These are phyloP conservation scores for Mustela nigripes DNA, from an alignment of 2,113 vertebrate species.

Conservation along the genomic window DNA sequence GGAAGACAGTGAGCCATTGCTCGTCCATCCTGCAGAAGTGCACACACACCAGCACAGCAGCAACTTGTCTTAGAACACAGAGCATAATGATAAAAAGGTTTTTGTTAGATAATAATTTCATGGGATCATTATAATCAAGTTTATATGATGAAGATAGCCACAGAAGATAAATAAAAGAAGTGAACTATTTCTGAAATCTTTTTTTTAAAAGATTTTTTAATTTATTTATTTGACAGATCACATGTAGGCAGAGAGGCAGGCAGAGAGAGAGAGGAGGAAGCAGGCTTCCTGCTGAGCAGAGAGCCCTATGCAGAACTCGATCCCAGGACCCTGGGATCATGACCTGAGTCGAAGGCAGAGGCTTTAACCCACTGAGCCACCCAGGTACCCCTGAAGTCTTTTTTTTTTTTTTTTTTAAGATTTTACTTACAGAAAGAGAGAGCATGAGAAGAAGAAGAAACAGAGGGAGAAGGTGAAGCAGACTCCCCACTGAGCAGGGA, in stretches of 20 bases:
- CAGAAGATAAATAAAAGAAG: constrained; percentile 5
- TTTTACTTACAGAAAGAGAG: not conserved
- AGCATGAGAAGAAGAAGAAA: not conserved
- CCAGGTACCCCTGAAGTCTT: not conserved
- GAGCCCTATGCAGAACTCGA: too few species aligned
- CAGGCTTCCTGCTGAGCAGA: too few species aligned
- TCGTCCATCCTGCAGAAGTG: accelerated
- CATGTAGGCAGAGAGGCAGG: too few species aligned
- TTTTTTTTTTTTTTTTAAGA: not conserved
- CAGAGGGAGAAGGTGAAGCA: not conserved
- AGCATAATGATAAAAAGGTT: not conserved
- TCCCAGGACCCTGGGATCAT: too few species aligned
- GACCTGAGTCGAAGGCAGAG: too few species aligned
- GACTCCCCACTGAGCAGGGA: not conserved
- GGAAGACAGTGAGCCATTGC: not conserved
- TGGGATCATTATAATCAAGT: not conserved
- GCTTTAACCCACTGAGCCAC: too few species aligned
- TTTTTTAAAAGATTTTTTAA: not conserved
- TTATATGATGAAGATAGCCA: not conserved
- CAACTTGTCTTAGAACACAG: accelerated
- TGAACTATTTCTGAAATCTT: not conserved
- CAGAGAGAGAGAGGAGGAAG: not conserved
- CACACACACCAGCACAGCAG: not conserved
- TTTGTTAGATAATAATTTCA: not conserved
- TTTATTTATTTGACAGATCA: not conserved